Percentiles rank a stretch among this genome's conserved stretches.
phyloP scores from a whole-genome alignment of 2,797 vertebrate species.

The Pseudomugil gertrudae region DNA sequence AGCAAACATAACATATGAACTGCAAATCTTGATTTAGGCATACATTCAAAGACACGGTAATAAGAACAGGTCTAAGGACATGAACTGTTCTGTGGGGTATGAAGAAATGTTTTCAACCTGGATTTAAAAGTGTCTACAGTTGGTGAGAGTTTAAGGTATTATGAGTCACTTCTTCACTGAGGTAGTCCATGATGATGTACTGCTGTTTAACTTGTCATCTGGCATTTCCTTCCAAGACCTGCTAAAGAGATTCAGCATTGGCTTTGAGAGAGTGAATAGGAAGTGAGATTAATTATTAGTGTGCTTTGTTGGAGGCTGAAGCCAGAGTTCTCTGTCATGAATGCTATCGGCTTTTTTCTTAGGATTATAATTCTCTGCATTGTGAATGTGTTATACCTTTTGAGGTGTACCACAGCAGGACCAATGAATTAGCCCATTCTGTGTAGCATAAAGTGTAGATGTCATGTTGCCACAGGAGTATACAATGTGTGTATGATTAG shows the following conservation, averaged over 20 bases:
- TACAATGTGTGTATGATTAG: not conserved
- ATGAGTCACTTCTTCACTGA: conserved; percentile 5
- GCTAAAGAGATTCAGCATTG: conserved; percentile 16
- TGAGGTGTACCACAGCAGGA: not conserved
- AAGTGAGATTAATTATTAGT: conserved; percentile 8
- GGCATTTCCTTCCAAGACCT: not conserved
- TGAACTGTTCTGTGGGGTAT: not conserved
- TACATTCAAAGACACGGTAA: not conserved
- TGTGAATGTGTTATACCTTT: not conserved
- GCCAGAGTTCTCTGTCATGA: not conserved
- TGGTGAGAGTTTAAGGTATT: not conserved
- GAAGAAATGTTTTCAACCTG: not conserved
- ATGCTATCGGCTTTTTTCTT: conserved; percentile 6
- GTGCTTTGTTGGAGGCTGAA: not conserved
- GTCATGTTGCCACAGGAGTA: not conserved
- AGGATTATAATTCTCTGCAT: not conserved
- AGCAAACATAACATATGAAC: conserved; percentile 13
- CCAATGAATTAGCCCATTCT: not conserved
- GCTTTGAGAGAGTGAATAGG: not conserved
- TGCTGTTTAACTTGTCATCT: conserved; percentile 14
- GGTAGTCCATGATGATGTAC: not conserved
- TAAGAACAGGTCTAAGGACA: not conserved
- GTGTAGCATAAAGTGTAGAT: not conserved
- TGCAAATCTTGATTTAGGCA: no score
- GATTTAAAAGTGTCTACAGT: no score